These are phyloP conservation scores for Erpetoichthys calabaricus DNA, from an alignment of 2,797 vertebrate genomes.

Conservation along the genomic window DNA sequence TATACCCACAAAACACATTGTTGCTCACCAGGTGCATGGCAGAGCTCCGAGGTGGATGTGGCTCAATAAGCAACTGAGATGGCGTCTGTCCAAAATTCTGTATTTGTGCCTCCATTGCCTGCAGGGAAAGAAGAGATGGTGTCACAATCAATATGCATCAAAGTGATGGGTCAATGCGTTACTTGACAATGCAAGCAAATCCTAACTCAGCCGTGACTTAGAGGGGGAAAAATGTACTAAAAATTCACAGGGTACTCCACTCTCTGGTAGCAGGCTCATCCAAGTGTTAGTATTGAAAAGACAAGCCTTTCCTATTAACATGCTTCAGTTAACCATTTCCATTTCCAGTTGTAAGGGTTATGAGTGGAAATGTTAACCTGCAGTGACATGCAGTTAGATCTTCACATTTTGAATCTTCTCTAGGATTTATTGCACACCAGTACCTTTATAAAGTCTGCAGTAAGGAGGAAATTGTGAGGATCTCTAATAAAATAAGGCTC, in stretches of 20 bases:
- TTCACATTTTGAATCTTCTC: constrained; percentile 27
- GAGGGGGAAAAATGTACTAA: constrained; percentile 54
- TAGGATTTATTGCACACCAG: constrained; percentile 21
- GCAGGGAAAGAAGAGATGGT: constrained; percentile 57
- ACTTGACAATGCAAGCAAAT: constrained; percentile 81
- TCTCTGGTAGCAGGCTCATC: constrained; percentile 76
- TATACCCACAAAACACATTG: constrained; percentile 40
- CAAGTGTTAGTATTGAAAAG: constrained; percentile 89
- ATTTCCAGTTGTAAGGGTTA: constrained; percentile 52
- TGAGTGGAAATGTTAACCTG: constrained; percentile 70
- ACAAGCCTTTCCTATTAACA: constrained; percentile 89
- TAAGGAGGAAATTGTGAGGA: constrained; percentile 51
- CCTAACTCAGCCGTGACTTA: constrained; percentile 70
- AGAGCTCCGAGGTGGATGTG: constrained; percentile 96
- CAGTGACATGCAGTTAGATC: constrained; percentile 63
- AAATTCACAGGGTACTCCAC: constrained; percentile 60
- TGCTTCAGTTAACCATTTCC: constrained; percentile 79
- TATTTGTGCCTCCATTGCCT: constrained; percentile 95
- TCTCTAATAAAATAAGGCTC: constrained; percentile 59
- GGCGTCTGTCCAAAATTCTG: constrained; percentile 97
- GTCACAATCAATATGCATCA: constrained; percentile 83
- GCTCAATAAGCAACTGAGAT: constrained; percentile 98
- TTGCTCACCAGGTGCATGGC: constrained; percentile 98
- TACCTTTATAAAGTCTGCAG: constrained; percentile 55
- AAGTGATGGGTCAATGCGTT: constrained; percentile 80